phyloP scores from a whole-genome alignment of 1,140 invertebrate genomes.

The Caenorhabditis latens region DNA sequence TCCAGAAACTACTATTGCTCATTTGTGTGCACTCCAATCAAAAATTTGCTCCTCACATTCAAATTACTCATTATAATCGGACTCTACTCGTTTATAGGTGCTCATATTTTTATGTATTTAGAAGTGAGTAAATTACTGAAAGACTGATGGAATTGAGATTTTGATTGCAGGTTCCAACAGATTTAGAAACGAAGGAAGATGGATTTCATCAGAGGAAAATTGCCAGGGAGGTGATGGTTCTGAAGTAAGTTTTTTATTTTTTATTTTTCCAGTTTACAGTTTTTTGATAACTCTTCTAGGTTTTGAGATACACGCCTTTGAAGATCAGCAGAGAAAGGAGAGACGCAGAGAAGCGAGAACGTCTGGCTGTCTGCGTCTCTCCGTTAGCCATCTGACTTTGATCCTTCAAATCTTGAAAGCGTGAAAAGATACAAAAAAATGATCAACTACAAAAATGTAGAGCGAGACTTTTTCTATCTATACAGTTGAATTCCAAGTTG shows the following conservation, averaged over 20 bases:
- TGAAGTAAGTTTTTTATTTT: slow-evolving; percentile 66
- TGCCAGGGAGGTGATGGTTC: slow-evolving; percentile 68
- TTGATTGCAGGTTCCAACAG: slow-evolving; percentile 64
- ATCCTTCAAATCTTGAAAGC: too few species aligned
- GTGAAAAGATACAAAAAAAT: too few species aligned
- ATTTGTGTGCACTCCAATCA: slow-evolving; percentile 11
- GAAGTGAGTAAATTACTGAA: slow-evolving; percentile 11
- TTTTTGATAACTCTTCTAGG: too few species aligned
- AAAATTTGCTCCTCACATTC: slow-evolving; percentile 32
- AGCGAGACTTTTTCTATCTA: too few species aligned
- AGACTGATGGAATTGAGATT: background rate
- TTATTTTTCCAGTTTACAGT: background rate
- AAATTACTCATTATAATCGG: slow-evolving; percentile 49
- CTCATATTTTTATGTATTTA: slow-evolving; percentile 48
- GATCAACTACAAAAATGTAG: too few species aligned
- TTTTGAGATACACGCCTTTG: too few species aligned
- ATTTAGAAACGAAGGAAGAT: slow-evolving; percentile 69
- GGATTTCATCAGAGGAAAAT: slow-evolving; percentile 67
- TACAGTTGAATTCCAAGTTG: too few species aligned
- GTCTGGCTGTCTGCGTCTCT: too few species aligned
- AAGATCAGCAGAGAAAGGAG: too few species aligned
- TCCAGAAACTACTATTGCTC: slow-evolving; percentile 34
- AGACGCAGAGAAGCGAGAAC: too few species aligned
- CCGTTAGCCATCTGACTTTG: too few species aligned
- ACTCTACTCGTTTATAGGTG: slow-evolving; percentile 43